A percentile compares a stretch with the other conserved stretches of the same genome.
Evolutionary conservation across 64 coral and sea anemone species (phyloP).

Genomic region (Actinia equina): DNA sequence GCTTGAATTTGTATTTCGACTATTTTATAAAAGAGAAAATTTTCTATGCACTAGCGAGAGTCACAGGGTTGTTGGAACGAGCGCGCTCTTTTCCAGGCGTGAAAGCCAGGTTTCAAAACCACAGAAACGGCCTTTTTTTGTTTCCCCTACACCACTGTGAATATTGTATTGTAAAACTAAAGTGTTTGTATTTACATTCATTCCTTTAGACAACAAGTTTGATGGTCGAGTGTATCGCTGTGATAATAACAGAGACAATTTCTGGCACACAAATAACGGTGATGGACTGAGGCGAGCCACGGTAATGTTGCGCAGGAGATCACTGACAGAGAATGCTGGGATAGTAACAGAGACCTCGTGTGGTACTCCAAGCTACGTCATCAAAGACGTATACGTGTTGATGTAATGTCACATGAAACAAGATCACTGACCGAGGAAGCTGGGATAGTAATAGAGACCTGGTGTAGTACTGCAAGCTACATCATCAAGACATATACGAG

Average conservation of each 20-base stretch:
- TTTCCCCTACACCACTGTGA: no score
- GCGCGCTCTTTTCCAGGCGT: no score
- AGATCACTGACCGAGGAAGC: conserved; percentile 24
- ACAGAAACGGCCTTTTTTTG: no score
- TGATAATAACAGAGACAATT: conserved; percentile 38
- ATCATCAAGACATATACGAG: conserved; percentile 62
- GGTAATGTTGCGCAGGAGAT: conserved; percentile 47
- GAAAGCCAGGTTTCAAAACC: no score
- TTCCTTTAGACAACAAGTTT: conserved; percentile 48
- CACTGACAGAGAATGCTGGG: conserved; percentile 39
- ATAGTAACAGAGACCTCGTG: conserved; percentile 81
- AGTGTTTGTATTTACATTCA: background rate
- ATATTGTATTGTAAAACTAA: no score
- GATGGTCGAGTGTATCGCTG: conserved; percentile 56
- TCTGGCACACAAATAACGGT: conserved; percentile 26
- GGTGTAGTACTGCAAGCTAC: conserved; percentile 61
- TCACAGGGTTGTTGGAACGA: no score
- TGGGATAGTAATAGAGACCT: conserved; percentile 75
- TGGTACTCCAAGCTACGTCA: conserved; percentile 61
- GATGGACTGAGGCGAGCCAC: conserved; percentile 39
- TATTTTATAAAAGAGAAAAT: no score
- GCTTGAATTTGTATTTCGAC: no score
- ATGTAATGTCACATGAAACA: background rate
- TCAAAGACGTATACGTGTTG: conserved; percentile 58
- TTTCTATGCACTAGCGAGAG: no score